Evolutionary conservation across 2,888 invertebrate species (phyloP).

Genomic region (Allophyes oxyacanthae): DNA sequence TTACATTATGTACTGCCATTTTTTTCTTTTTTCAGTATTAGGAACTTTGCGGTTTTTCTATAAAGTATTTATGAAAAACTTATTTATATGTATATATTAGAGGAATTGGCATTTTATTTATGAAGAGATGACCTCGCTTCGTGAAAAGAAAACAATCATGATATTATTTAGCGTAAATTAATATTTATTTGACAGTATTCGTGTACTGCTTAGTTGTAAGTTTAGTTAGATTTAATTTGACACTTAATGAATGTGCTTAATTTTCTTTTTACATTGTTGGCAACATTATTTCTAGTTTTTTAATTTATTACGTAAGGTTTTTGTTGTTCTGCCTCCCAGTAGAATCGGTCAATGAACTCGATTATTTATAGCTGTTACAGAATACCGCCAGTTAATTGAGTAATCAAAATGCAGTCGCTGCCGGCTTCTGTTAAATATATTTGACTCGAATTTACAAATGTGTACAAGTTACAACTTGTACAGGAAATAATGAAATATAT

Average conservation of each 20-base stretch:
- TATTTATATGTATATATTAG: conserved; percentile 57
- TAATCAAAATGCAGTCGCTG: conserved; percentile 3
- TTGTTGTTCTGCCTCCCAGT: conserved; percentile 27
- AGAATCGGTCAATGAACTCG: conserved; percentile 15
- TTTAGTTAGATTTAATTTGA: conserved; percentile 34
- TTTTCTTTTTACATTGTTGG: conserved; percentile 43
- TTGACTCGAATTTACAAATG: conserved; percentile 41
- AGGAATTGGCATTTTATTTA: conserved; percentile 49
- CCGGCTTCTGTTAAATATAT: conserved; percentile 19
- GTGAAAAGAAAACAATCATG: conserved; percentile 44
- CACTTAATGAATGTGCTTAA: conserved; percentile 57
- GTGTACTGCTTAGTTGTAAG: conserved; percentile 60
- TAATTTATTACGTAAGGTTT: conserved; percentile 27
- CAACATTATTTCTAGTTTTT: conserved; percentile 32
- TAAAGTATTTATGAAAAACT: conserved; percentile 39
- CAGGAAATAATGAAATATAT: conserved; percentile 17
- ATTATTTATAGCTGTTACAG: conserved; percentile 12
- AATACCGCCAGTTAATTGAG: conserved; percentile 3
- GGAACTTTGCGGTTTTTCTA: conserved; percentile 34
- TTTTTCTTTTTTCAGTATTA: conserved; percentile 71
- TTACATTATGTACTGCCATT: conserved; percentile 64
- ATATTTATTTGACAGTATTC: conserved; percentile 69
- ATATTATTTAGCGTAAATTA: conserved; percentile 65
- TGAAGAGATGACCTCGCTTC: conserved; percentile 46
- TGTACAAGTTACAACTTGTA: conserved; percentile 18